A percentile compares a stretch with the other conserved stretches of the same genome.
Conservation (phyloP, 2,888 invertebrate species). For the Clostera curtula region DNA sequence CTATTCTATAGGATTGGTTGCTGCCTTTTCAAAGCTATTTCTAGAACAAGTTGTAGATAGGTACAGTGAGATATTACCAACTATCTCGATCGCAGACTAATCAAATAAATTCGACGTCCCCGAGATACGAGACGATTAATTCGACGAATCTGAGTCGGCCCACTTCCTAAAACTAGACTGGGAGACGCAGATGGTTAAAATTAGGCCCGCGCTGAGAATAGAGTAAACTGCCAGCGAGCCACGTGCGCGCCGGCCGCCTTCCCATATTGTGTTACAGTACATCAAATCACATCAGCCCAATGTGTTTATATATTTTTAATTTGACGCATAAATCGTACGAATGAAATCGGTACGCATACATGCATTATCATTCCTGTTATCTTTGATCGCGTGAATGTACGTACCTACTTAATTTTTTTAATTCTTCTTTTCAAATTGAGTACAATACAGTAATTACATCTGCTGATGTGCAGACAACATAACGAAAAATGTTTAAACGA, state of each 20-base stretch:
- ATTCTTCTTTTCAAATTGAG: no score
- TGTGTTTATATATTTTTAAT: slow-evolving; percentile 24
- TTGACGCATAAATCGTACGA: slow-evolving; percentile 20
- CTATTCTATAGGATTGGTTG: no score
- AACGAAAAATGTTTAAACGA: no score
- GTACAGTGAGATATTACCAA: no score
- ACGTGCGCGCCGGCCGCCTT: slow-evolving; percentile 43
- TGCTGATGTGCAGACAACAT: no score
- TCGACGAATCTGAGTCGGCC: slow-evolving; percentile 55
- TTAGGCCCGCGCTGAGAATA: slow-evolving; percentile 69
- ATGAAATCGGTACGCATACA: slow-evolving; percentile 18
- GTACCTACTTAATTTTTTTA: no score
- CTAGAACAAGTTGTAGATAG: no score
- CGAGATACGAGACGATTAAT: slow-evolving; percentile 38
- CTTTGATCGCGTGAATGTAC: not conserved
- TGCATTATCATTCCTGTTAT: not conserved
- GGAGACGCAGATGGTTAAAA: slow-evolving; percentile 74
- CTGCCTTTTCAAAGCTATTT: no score
- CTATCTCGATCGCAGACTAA: no score
- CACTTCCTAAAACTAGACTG: slow-evolving; percentile 72
- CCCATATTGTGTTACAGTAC: slow-evolving; percentile 67
- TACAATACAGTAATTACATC: no score
- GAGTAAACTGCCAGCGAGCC: slow-evolving; percentile 62
- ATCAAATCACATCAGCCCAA: slow-evolving; percentile 32
- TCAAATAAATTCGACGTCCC: slow-evolving; percentile 21